Evolutionary conservation across 92 coral and sea anemone genomes (phyloP).

Genomic region (Actinostola sp.): DNA sequence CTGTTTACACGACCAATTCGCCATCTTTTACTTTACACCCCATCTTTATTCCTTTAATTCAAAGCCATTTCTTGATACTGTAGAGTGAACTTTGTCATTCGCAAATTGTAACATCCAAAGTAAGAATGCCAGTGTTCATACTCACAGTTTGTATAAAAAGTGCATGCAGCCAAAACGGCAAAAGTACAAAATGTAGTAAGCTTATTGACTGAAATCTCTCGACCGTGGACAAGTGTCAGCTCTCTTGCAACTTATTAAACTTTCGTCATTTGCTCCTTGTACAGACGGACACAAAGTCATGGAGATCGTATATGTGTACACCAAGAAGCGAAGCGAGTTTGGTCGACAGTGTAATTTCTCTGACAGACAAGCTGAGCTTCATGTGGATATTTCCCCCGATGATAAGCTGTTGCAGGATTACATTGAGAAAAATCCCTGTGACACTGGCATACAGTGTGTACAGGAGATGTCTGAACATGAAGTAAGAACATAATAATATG

Average conservation of each 20-base stretch:
- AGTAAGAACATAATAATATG: no score
- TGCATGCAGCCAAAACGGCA: no score
- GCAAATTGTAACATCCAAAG: no score
- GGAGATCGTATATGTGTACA: constrained; percentile 99
- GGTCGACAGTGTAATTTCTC: constrained; percentile 99
- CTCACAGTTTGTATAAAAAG: no score
- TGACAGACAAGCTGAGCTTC: constrained; percentile 99
- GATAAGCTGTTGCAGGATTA: constrained; percentile 93
- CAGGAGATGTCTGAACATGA: constrained; percentile 99
- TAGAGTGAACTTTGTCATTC: no score
- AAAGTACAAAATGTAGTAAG: no score
- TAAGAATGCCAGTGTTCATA: no score
- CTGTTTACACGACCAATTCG: neutral
- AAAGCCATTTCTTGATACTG: no score
- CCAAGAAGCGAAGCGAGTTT: constrained; percentile 97
- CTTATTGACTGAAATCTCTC: no score
- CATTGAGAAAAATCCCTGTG: constrained; percentile 97
- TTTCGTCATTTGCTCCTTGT: no score
- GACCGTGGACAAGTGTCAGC: no score
- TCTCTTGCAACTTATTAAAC: no score
- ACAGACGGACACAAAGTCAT: constrained; percentile 32
- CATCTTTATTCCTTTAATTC: neutral
- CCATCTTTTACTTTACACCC: neutral
- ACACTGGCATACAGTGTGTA: constrained; percentile 98
- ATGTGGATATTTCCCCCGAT: constrained; percentile 97